These are phyloP conservation scores for Prionailurus bengalensis DNA, from an alignment of 2,113 vertebrate species.

Conservation along the genomic window DNA sequence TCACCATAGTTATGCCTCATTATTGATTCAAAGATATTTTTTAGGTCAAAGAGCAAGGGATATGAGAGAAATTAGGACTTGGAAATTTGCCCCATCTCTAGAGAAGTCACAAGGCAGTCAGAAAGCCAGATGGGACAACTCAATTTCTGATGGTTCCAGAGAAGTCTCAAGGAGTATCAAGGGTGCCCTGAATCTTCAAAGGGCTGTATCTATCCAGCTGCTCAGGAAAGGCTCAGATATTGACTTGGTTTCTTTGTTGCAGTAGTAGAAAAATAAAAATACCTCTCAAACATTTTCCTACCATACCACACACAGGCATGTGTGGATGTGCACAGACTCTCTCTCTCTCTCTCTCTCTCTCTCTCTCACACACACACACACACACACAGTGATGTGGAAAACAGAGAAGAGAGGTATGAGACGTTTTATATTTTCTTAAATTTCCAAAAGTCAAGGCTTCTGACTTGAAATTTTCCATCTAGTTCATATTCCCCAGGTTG, in stretches of 20 bases:
- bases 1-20: background rate
- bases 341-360: too few species aligned
- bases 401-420: background rate
- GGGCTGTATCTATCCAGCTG: background rate
- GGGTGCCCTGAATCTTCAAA: background rate
- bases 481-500: slow-evolving; percentile 29
- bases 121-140: background rate
- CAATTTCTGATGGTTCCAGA: background rate
- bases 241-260: background rate
- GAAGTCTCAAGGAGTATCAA: background rate
- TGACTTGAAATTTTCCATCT: slow-evolving; percentile 30
- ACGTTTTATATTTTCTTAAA: slow-evolving; percentile 30
- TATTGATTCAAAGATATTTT: slow-evolving; percentile 37
- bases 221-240: background rate
- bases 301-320: background rate
- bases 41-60: slow-evolving; percentile 54
- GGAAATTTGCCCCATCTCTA: slow-evolving; percentile 20
- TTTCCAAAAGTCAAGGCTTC: slow-evolving; percentile 22
- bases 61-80: slow-evolving; percentile 25
- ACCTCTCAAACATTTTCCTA: background rate
- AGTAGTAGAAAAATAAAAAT: background rate
- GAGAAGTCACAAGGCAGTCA: background rate
- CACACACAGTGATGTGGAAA: background rate
- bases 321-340: background rate
- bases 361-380: background rate